Percentiles rank a stretch among this genome's conserved stretches.
These are phyloP conservation scores for Morus bassanus DNA, from an alignment of 2,797 vertebrate species.

Conservation along the genomic window DNA sequence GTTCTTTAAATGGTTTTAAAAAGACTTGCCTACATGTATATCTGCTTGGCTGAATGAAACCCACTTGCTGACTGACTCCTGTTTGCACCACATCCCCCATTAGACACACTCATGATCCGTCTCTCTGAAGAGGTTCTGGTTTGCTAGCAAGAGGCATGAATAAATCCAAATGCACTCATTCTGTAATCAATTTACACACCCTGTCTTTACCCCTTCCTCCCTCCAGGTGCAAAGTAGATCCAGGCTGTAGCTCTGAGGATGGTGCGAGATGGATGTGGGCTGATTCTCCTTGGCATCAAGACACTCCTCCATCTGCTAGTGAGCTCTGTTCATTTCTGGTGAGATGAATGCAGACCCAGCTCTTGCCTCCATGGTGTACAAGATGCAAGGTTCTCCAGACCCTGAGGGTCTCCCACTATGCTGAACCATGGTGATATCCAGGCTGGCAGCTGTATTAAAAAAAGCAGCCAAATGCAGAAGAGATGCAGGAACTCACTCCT, in stretches of 20 bases:
- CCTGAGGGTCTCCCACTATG: neutral
- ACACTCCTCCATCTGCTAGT: neutral
- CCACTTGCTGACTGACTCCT: neutral
- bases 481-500: neutral
- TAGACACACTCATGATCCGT: fast-evolving
- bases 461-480: neutral
- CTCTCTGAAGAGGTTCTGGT: neutral
- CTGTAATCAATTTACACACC: neutral
- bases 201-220: neutral
- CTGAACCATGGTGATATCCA: neutral
- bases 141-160: neutral
- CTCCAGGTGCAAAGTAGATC: neutral
- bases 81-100: neutral
- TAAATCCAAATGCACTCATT: neutral
- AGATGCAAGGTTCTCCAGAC: neutral
- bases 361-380: neutral
- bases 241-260: neutral
- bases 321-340: neutral
- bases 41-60: constrained; percentile 13
- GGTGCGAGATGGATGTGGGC: neutral
- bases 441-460: neutral
- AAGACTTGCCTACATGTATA: neutral
- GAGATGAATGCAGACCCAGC: neutral
- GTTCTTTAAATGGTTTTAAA: neutral
- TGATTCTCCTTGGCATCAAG: neutral